Base-by-base conservation (phyloP, 2,797 vertebrate genomes). In the Loriculus beryllinus region DNA sequence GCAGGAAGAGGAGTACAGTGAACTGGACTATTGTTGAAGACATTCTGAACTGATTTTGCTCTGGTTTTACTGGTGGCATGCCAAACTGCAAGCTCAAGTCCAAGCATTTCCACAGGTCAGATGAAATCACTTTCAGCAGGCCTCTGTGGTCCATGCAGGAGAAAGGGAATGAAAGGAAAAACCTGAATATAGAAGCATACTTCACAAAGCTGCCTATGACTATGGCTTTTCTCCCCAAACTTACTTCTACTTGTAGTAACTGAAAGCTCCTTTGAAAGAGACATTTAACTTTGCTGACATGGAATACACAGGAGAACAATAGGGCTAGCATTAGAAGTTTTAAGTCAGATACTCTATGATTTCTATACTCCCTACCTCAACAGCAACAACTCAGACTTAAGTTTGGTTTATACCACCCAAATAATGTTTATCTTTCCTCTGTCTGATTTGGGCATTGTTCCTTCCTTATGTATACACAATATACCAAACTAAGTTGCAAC, bases 11-110 rank as follows among this genome's bases (percentile, higher is more conserved):
- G 84, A 93, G 21, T 51, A 75, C 76, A 92, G 79, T 84, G 65
- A 94, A 92, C 57, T 42, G 49, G 17, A 60, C 76, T 92, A 82
- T 91, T 93, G 89, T 92, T 95, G 76, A 83, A 95, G 82, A 87
- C 4, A 8, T 33, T 88, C 35, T 85, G 62, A 72, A 91, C 43
- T 81, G 65, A 92, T 95, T 95, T 83, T 78, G 62, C 72, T 71
- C 88, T 93, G 60, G 12, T 92, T 95, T 94, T 87, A 70, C 51
- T 71, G 68, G 60, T 82, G 33, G 3, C 13, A 26, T 9, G 33
- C 76, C 65, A 87, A 90, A 85, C 13, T 39, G 17, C n/a, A 80
- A 85, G 71, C 54, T 85, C 23, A 42, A 49, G 19, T 40, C 85
- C 39, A 81, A 65, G 57, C 85, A 82, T 89, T 89, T 93, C 47